phyloP scores from a whole-genome alignment of 2,797 vertebrate species.

The Chaetophractus vellerosus region DNA sequence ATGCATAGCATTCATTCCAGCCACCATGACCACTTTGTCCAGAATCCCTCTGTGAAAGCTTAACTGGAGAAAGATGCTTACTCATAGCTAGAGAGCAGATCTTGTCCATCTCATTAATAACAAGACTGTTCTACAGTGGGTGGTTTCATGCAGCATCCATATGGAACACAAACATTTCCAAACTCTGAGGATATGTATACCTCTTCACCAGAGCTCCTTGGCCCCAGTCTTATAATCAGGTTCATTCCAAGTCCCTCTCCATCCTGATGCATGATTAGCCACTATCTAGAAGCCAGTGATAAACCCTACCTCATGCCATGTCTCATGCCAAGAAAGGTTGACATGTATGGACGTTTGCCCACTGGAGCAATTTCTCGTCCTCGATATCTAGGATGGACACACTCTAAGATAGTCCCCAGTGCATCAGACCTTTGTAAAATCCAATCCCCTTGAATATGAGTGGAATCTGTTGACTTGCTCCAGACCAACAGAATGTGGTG shows the following conservation, averaged over 20 bases:
- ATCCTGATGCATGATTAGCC: neutral
- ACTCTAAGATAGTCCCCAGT: neutral
- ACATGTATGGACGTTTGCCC: neutral
- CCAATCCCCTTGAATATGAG: neutral
- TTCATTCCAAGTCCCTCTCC: neutral
- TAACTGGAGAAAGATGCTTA: neutral
- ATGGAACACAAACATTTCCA: neutral
- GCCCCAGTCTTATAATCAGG: neutral
- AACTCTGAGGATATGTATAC: rapidly evolving
- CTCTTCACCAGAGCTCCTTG: neutral
- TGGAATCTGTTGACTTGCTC: neutral
- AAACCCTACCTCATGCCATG: neutral
- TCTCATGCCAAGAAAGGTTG: neutral
- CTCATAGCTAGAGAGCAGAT: neutral
- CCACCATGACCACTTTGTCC: neutral
- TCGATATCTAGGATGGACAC: neutral
- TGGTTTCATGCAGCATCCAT: neutral
- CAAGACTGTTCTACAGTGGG: neutral
- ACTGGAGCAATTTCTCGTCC: too few relatives aligned
- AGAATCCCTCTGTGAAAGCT: neutral
- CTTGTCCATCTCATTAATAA: too few relatives aligned
- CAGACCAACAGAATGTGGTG: neutral
- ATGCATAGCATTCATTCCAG: neutral
- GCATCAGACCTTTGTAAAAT: neutral
- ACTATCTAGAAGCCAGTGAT: neutral